Evolutionary conservation across 2,888 invertebrate genomes (phyloP), one percentile per base, ranked within the genome.

Genomic region (Periphyllus acericola): DNA sequence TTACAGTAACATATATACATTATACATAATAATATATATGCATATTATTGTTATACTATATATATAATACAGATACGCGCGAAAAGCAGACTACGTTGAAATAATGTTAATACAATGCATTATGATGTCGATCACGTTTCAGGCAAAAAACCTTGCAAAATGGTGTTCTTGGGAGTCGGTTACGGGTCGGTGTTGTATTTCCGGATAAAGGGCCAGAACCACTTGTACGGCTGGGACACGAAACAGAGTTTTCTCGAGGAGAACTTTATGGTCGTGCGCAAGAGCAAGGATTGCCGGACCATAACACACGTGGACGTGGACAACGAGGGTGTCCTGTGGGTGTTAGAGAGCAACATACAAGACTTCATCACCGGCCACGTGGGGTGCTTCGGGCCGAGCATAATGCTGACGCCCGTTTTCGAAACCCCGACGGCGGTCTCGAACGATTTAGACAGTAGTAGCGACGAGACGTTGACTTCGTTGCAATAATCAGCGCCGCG

Each of bases 141-240:
- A 76, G 76, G 76, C 19, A 78, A 29, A 52, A 82, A 82, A 82
- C 82, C 71, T 3, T 46, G 32, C 21, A 71, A 46, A 71, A 82
- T 82, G 71, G 82, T 82, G 21, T 46, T 82, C 21, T 3, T 82
- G 4, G 82, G 82, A 9, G 46, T 71, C 6, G 82, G 71, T 21
- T 82, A 82, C 71, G 82, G 40, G 32, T 46, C 82, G 1, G 25
- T 82, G 0, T 29, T 82, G 19, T 82, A 82, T 21, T 82, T 82
- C 11, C 46, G 82, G 14, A 29, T 72, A 32, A 46, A 36, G 8
- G 46, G 52, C 9, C 46, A 71, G 32, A 46, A 52, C 29, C 40
- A 82, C 32, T 32, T 82, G 32, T 82, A 71, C 71, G 46, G 82
- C 32, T 82, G 82, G 82, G 82, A 82, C 82, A 46, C 82, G 1